Base-by-base conservation (phyloP, 1,140 invertebrate genomes). In the Semibalanus balanoides region DNA sequence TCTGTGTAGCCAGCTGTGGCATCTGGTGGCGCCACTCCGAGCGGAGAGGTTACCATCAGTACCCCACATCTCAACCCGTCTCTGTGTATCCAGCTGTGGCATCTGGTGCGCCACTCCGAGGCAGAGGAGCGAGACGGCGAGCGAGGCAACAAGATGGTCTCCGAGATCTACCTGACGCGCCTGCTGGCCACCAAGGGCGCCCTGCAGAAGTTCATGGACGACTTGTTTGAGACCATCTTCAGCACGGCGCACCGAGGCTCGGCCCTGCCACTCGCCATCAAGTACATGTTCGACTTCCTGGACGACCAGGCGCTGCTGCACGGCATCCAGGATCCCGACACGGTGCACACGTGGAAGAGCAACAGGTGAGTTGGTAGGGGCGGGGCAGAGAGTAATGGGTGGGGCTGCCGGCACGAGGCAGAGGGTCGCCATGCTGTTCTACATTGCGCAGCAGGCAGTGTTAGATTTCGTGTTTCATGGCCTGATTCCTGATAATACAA, bases 291-390 rank as follows among this genome's bases (percentile, higher is more conserved):
- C 83, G 96, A 98, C 86, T 87, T 97, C n/a, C 87, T 97, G 76
- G 96, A 98, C 83, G 93, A 96, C 77, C 92, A 93, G 0, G 94
- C 94, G 0, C 87, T 97, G 35, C 90, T 94, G 81, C 93, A 96
- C 85, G 94, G 94, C 75, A 99, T 99, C 79, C 94, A 92, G 77
- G 96, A 99, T 85, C 93, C 93, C 72, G 96, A 99, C 86, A 96
- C 95, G 51, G 97, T 99, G 27, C 97, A 99, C 84, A 99, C 97
- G 77, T 99, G 98, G 98, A 99, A 99, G 85, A 98, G 96, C 83
- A 99, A 99, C 86, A 89, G 87, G 86, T 88, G 81, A 72, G n/a
- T n/a, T n/a, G 71, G 92, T 93, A 76, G 77, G 40, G 78, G 78
- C 31, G 75, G 35, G 35, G 35, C 35, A 17, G 35, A 40, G 17